Evolutionary conservation across 2,888 invertebrate species (phyloP), one percentile per base, ranked within the genome.

Genomic region (Drosophila mimetica): DNA sequence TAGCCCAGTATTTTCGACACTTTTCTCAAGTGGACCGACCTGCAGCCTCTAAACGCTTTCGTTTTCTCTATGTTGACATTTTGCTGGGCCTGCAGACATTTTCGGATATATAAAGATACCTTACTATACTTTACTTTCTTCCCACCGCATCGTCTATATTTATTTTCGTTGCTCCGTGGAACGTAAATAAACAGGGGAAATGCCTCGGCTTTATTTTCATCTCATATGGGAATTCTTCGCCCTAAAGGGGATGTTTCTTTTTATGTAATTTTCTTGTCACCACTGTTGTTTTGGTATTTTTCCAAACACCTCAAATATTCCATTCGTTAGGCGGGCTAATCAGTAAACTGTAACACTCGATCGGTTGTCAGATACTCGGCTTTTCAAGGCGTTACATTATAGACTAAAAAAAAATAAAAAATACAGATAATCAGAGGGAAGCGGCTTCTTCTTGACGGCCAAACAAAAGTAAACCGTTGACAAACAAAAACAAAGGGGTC

Each of bases 171-270:
- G 69, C 65, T 72, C 74, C 61, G 74, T 74, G 76, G 70, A 71
- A 86, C 86, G 65, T 83, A 85, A 82, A 82, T 82, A 85, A 82
- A 82, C 73, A 61, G 76, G 83, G 83, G 71, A 77, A 76, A 69
- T 74, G 72, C 75, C 79, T 57, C 46, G 47, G 41, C 51, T 53
- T 69, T 54, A 53, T 60, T 69, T 63, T 52, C 18, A 55, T 65
- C 14, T 34, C 25, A 7, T 14, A 50, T 39, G 39, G 13, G 7
- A 8, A n/a, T n/a, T n/a, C n/a, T 25, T 28, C 2, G 20, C 18
- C 32, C 28, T 48, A 48, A 48, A 16, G 32, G 28, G 25, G 18
- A 42, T 32, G 36, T n/a, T 39, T 46, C 14, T 44, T 32, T 58
- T 61, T 58, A 58, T 61, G 60, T 61, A 61, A 61, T 60, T 59